Evolutionary conservation across 2,797 vertebrate genomes (phyloP), one percentile per base, ranked within the genome.

Genomic region (Carduelis carduelis): DNA sequence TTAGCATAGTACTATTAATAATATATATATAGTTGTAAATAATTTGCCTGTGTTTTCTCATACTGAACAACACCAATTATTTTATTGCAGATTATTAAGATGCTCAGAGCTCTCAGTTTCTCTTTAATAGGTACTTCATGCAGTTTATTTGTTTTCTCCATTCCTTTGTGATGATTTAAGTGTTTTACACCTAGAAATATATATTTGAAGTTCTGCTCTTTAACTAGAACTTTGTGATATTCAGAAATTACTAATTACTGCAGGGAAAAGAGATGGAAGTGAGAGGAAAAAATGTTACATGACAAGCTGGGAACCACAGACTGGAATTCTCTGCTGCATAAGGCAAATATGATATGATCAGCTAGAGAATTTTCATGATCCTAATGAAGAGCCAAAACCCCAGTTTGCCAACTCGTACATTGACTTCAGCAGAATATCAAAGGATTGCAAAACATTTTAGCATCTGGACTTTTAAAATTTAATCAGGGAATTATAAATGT

Each of bases 401-500:
- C 6, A 27, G 23, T 69, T 82, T 92, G 34, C 52, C 47, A 87
- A 30, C 11, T 9, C 43, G 8, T 44, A 72, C 28, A 46, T 50
- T 65, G 55, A 68, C 21, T 92, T 94, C 52, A 89, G 28, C 8
- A 85, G 49, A 52, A 52, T 79, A 85, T 93, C 52, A 92, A 91
- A 95, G 34, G 11, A 17, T 82, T 89, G 41, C 19, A 91, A 91
- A 93, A 83, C 41, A 92, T 57, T 92, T 91, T 43, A 93, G 20
- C 64, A 92, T 60, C 57, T 89, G 69, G 57, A 53, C n/a, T 85
- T 89, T 81, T 23, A 89, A 92, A 96, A 95, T 80, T 92, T 87
- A 83, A 87, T 92, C 28, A 83, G 9, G 7, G 34, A 83, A 77
- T 85, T 87, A 53, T 49, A 96, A 61, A 28, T 50, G 23, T 68